Evolutionary conservation across 2,797 vertebrate species (phyloP), one percentile per base, ranked within the genome.

Genomic region (Acridotheres tristis): DNA sequence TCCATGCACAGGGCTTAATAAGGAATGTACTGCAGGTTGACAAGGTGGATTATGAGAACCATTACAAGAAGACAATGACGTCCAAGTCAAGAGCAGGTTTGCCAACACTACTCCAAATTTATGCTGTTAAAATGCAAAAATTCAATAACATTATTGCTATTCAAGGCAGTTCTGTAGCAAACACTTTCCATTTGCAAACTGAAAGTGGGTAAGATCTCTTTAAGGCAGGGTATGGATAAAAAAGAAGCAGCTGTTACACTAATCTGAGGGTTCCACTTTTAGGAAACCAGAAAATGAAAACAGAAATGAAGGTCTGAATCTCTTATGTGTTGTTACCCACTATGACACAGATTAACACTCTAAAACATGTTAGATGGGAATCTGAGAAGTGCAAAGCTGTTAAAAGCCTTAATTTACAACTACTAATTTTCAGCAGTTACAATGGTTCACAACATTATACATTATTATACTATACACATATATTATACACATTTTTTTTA

Each of bases 301-400:
- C 11, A 82, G 57, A 90, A 89, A 65, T 45, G 53, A 92, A 77
- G 27, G 17, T 19, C 23, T 85, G 68, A 92, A 77, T 72, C 22
- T 72, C 36, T 53, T 63, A 68, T 16, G 25, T 85, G 85, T 79
- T 87, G 54, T 19, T 69, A 59, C 42, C 12, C 48, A 18, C 43
- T 65, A 13, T 38, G 69, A 71, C 90, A 94, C 1, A 3, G 30
- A 71, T 91, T 88, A 90, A 67, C 78, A 91, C 57, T 77, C 25
- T 67, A 55, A 90, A 69, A 85, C 48, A 48, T 0, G 1, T 61
- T 88, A 77, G 61, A 89, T 65, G 45, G 9, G 29, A 77, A 82
- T 71, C 81, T 23, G 19, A 74, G 75, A 92, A 85, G 59, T 92
- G 81, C 11, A 94, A 94, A 93, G 50, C 45, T 88, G 59, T 74